phyloP scores from a whole-genome alignment of 1,140 invertebrate species.

The Drosophila auraria region DNA sequence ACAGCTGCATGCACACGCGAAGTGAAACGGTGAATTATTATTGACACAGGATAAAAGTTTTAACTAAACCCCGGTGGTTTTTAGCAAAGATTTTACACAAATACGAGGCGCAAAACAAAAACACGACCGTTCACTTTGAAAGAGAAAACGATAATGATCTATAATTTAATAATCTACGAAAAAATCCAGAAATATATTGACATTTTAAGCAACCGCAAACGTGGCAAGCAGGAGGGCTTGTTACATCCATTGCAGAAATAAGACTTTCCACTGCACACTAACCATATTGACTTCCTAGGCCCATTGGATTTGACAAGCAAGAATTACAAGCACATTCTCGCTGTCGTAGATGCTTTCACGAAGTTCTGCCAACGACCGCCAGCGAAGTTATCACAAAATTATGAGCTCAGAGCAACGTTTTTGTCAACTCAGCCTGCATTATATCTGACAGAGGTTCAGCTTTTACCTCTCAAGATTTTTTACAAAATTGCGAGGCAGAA shows the following conservation, averaged over 20 bases:
- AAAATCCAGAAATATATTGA: background rate
- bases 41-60: too few relatives aligned
- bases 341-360: background rate
- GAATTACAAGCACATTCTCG: background rate
- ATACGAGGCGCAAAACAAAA: too few relatives aligned
- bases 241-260: background rate
- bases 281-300: background rate
- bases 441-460: constrained; percentile 1
- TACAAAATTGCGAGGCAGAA: background rate
- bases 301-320: background rate
- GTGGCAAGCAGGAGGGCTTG: background rate
- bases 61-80: too few relatives aligned
- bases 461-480: background rate
- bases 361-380: background rate
- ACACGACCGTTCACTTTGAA: too few relatives aligned
- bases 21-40: too few relatives aligned
- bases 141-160: too few relatives aligned
- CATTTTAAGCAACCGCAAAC: constrained; percentile 1
- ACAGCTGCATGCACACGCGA: too few relatives aligned
- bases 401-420: background rate
- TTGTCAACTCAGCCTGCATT: background rate
- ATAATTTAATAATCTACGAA: background rate
- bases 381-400: too few relatives aligned
- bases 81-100: too few relatives aligned
- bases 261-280: background rate